phyloP scores from a whole-genome alignment of 2,888 invertebrate genomes.

The Chironomus tentans region DNA sequence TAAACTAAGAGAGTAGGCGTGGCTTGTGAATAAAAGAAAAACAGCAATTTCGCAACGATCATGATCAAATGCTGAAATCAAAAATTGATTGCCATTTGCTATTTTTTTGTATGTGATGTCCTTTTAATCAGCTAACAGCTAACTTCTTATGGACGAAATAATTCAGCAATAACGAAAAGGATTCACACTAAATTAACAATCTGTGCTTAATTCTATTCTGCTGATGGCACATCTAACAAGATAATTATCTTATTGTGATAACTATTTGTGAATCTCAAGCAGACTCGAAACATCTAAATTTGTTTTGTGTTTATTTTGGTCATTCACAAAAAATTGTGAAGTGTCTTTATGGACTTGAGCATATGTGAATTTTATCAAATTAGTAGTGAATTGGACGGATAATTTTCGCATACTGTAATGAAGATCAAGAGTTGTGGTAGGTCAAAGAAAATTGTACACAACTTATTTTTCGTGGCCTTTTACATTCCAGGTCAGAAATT shows the following conservation, averaged over 20 bases:
- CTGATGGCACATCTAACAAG: background rate
- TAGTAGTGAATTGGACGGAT: conserved; percentile 14
- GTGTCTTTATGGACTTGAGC: conserved; percentile 17
- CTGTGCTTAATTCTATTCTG: background rate
- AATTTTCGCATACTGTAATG: conserved; percentile 7
- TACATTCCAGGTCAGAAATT: background rate
- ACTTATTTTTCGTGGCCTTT: background rate
- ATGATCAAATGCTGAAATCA: background rate
- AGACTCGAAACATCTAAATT: background rate
- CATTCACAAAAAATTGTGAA: conserved; percentile 25
- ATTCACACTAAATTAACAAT: no score
- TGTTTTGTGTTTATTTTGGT: conserved; percentile 12
- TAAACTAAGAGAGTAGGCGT: background rate
- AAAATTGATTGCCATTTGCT: background rate
- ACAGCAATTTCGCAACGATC: background rate
- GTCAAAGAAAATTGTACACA: background rate
- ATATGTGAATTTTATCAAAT: conserved; percentile 26
- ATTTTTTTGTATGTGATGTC: background rate
- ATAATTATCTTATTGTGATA: background rate
- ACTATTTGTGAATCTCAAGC: background rate
- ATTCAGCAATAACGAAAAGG: background rate
- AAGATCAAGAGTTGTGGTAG: conserved; percentile 4
- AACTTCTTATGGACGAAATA: background rate
- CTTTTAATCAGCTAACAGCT: no score
- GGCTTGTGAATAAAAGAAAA: background rate